These are phyloP conservation scores for Dioctria linearis DNA, from an alignment of 2,888 invertebrate species.

Conservation along the genomic window DNA sequence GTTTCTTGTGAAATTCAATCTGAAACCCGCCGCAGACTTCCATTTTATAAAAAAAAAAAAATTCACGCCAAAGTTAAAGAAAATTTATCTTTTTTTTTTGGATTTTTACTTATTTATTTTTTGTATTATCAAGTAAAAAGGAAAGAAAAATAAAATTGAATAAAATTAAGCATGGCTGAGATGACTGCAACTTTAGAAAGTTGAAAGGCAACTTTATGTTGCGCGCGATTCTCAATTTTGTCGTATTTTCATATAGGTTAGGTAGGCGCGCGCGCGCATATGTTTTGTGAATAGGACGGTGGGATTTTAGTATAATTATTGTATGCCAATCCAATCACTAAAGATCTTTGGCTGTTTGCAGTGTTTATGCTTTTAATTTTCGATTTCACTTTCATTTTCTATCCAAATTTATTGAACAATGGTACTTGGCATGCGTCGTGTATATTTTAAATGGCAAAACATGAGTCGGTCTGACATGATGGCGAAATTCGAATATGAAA, in stretches of 20 bases:
- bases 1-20: conserved; percentile 33
- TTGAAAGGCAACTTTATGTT: conserved; percentile 53
- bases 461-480: too few relatives aligned
- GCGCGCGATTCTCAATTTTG: background rate
- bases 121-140: conserved; percentile 9
- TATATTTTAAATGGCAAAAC: too few relatives aligned
- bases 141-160: conserved; percentile 7
- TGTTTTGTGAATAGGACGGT: background rate
- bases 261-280: too few relatives aligned
- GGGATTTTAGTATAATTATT: conserved; percentile 9
- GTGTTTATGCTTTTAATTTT: background rate
- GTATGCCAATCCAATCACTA: background rate
- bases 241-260: background rate
- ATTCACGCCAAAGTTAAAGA: background rate
- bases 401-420: conserved; percentile 2
- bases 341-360: background rate
- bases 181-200: conserved; percentile 57
- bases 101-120: conserved; percentile 29
- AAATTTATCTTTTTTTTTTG: conserved; percentile 9
- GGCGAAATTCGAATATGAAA: too few relatives aligned
- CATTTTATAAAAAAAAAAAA: too few relatives aligned
- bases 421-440: too few relatives aligned
- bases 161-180: background rate
- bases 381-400: conserved; percentile 22
- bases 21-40: background rate